Conservation (phyloP, 2,888 invertebrate species). For the Hyalella azteca region DNA sequence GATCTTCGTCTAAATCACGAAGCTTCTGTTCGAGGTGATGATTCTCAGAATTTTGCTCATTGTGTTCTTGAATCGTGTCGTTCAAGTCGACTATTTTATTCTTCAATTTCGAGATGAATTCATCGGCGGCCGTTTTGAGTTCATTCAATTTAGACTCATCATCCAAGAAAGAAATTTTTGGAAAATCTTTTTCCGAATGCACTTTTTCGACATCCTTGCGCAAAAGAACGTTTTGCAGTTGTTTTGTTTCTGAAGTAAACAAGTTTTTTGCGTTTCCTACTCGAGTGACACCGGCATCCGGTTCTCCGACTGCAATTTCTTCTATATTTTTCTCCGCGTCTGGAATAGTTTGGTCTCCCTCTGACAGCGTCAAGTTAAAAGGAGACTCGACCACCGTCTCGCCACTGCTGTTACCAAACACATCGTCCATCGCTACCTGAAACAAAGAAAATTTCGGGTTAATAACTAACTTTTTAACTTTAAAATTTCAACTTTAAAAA, state of each 20-base stretch:
- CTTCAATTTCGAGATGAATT: constrained; percentile 8
- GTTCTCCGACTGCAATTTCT: background rate
- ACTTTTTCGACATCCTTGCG: background rate
- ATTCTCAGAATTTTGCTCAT: constrained; percentile 21
- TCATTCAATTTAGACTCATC: background rate
- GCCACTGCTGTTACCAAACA: constrained; percentile 57
- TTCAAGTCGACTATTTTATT: constrained; percentile 3
- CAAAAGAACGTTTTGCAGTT: too few species aligned
- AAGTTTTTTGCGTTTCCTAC: too few species aligned
- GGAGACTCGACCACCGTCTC: constrained; percentile 52
- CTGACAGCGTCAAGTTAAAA: background rate
- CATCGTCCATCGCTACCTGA: constrained; percentile 49
- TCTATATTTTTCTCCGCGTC: background rate
- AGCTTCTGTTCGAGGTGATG: constrained; percentile 23
- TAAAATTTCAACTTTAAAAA: too few species aligned
- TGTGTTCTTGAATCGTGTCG: background rate
- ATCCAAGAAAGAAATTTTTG: background rate
- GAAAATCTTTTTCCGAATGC: background rate
- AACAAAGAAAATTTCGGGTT: background rate
- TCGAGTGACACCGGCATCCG: too few species aligned
- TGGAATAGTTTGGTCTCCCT: background rate
- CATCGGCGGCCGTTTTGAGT: background rate
- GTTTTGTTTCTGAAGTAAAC: too few species aligned
- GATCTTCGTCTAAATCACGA: constrained; percentile 5
- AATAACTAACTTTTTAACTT: too few species aligned